phyloP scores from a whole-genome alignment of 2,888 invertebrate genomes.

The Celastrina argiolus region DNA sequence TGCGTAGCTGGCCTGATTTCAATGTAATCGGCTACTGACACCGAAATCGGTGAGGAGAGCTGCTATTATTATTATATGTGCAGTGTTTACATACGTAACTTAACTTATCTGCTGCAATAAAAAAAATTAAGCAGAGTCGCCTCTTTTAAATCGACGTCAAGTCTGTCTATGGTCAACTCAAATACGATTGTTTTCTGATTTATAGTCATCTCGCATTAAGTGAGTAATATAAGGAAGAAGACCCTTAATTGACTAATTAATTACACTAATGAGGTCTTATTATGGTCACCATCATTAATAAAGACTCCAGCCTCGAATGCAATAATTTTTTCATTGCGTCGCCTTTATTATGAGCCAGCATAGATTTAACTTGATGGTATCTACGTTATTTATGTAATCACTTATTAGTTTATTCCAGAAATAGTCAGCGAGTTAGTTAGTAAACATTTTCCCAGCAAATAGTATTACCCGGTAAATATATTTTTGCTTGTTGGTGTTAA shows the following conservation, averaged over 20 bases:
- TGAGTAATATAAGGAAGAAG: constrained; percentile 50
- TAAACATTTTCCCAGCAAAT: not conserved
- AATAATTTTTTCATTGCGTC: constrained; percentile 24
- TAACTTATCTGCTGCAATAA: no score
- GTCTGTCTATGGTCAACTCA: constrained; percentile 31
- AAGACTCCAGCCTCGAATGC: constrained; percentile 22
- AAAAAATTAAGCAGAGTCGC: not conserved
- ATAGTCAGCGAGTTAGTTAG: not conserved
- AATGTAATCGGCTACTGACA: no score
- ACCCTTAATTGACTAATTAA: constrained; percentile 58
- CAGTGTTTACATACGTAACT: no score
- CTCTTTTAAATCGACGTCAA: constrained; percentile 9
- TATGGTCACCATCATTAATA: constrained; percentile 22
- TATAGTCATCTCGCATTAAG: constrained; percentile 44
- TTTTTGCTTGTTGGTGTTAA: no score
- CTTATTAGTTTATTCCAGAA: not conserved
- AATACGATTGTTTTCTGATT: constrained; percentile 51
- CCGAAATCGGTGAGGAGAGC: no score
- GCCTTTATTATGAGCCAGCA: constrained; percentile 11
- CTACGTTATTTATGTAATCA: constrained; percentile 5
- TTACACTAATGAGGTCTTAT: constrained; percentile 45
- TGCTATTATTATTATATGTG: no score
- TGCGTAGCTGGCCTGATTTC: no score
- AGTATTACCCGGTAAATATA: no score
- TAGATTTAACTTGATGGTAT: constrained; percentile 20